Conservation (phyloP, 2,888 invertebrate genomes). For the Drosophila meridiana region DNA sequence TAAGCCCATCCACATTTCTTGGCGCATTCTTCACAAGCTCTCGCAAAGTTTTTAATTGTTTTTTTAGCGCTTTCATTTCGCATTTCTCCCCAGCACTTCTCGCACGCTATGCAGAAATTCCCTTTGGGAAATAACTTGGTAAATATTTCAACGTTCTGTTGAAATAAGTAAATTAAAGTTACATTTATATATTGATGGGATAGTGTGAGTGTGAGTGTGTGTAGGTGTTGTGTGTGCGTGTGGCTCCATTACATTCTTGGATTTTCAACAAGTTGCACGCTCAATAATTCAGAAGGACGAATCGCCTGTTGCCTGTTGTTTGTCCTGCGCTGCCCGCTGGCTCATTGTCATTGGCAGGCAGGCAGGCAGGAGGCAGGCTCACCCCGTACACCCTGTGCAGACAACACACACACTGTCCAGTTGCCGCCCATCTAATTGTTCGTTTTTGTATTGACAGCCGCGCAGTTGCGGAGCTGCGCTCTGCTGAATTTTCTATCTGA, state of each 20-base stretch:
- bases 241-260: constrained; percentile 61
- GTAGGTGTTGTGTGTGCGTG: background rate
- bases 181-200: constrained; percentile 23
- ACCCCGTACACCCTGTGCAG: background rate
- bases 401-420: constrained; percentile 8
- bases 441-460: constrained; percentile 74
- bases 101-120: constrained; percentile 40
- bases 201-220: background rate
- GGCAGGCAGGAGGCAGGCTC: constrained; percentile 22
- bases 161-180: constrained; percentile 73
- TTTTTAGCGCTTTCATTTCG: constrained; percentile 53
- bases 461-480: constrained; percentile 72
- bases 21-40: constrained; percentile 55
- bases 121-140: constrained; percentile 65
- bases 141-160: constrained; percentile 63
- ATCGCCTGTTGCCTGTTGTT: constrained; percentile 56
- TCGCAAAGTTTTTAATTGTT: constrained; percentile 72
- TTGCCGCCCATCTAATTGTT: constrained; percentile 62
- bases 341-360: constrained; percentile 58
- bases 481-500: constrained; percentile 66
- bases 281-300: constrained; percentile 77
- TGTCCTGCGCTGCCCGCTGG: constrained; percentile 17
- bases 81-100: constrained; percentile 22
- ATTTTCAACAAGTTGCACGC: constrained; percentile 74
- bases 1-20: constrained; percentile 62